Conservation (phyloP, 2,888 invertebrate genomes). For the Cheilosia variabilis region DNA sequence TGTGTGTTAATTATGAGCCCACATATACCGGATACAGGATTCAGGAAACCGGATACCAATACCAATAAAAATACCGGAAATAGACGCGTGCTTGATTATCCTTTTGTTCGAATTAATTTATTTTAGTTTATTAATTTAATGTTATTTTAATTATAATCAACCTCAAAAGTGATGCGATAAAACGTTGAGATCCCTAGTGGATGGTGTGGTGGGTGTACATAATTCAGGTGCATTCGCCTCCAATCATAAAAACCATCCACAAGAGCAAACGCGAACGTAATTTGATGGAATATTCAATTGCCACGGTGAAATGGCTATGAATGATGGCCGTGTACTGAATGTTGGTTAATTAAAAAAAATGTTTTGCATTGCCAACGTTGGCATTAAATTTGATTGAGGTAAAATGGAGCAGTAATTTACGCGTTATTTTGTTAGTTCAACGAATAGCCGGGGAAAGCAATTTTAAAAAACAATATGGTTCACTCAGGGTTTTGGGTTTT, state of each 20-base stretch:
- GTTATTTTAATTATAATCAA: conserved; percentile 70
- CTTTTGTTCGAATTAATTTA: conserved; percentile 63
- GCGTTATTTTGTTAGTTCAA: background rate
- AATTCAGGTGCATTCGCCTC: background rate
- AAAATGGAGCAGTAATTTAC: background rate
- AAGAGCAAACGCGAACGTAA: conserved; percentile 29
- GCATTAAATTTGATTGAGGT: background rate
- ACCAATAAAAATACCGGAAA: no score
- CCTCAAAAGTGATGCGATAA: conserved; percentile 54
- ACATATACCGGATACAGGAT: conserved; percentile 10
- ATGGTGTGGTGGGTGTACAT: background rate
- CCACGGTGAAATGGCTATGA: background rate
- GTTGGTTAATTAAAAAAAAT: conserved; percentile 5
- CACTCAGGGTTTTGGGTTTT: no score
- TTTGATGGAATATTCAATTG: conserved; percentile 52
- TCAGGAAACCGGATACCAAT: background rate
- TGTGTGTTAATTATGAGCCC: conserved; percentile 55
- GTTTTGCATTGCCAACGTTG: background rate
- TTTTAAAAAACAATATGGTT: background rate
- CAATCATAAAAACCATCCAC: conserved; percentile 44
- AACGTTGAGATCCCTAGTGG: conserved; percentile 2
- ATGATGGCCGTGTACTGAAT: background rate
- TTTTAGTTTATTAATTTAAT: conserved; percentile 65
- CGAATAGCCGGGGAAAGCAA: background rate
- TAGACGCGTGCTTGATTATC: conserved; percentile 47